Evolutionary conservation across 53 echinoderm and acorn worm genomes (phyloP).

Genomic region (Stichopus horrens): DNA sequence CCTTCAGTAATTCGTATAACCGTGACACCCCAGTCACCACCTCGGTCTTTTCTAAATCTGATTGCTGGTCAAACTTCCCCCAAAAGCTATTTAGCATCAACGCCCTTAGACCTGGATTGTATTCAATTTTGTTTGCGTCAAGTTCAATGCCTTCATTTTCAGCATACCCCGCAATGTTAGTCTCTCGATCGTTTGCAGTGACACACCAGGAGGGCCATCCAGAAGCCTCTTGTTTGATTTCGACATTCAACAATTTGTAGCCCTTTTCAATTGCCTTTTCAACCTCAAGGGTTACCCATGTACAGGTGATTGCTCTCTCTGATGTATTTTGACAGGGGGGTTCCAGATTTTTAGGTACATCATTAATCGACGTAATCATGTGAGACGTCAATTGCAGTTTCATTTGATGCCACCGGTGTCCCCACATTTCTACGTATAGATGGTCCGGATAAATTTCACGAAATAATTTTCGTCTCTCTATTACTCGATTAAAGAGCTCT

Average conservation of each 20-base stretch:
- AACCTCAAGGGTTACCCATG: slow-evolving; percentile 70
- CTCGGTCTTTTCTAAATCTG: slow-evolving; percentile 18
- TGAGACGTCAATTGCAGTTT: too few species aligned
- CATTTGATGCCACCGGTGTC: too few species aligned
- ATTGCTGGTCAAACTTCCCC: slow-evolving; percentile 48
- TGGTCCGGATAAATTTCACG: not conserved
- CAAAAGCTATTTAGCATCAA: slow-evolving; percentile 66
- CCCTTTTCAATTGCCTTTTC: too few species aligned
- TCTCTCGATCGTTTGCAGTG: slow-evolving; percentile 28
- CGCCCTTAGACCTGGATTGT: slow-evolving; percentile 61
- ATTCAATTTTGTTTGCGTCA: slow-evolving; percentile 62
- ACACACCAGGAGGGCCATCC: too few species aligned
- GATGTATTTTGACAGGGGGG: slow-evolving; percentile 44
- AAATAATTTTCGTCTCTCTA: slow-evolving; percentile 25
- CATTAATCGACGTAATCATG: too few species aligned
- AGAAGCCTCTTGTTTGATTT: too few species aligned
- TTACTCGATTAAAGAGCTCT: slow-evolving; percentile 21
- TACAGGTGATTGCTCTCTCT: slow-evolving; percentile 51
- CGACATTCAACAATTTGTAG: too few species aligned
- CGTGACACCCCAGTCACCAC: not conserved
- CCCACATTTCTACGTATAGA: slow-evolving; percentile 5
- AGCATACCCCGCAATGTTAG: slow-evolving; percentile 50
- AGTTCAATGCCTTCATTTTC: slow-evolving; percentile 56
- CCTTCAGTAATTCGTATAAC: slow-evolving; percentile 19
- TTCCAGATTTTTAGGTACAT: slow-evolving; percentile 18